phyloP scores from a whole-genome alignment of 2,888 invertebrate species.

The Adineta ricciae region DNA sequence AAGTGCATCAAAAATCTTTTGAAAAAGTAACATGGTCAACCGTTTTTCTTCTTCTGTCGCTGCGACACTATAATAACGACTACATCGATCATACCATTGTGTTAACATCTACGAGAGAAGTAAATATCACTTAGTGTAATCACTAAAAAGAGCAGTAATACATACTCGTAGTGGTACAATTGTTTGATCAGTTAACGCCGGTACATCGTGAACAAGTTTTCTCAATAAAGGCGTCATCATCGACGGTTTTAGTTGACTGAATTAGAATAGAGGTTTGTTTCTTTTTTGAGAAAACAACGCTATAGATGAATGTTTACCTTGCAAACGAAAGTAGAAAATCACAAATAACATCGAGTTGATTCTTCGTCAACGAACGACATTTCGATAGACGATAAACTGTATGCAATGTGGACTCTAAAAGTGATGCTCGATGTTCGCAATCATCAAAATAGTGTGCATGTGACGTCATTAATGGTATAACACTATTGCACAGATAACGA shows the following conservation, averaged over 20 bases:
- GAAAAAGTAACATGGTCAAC: conserved; percentile 95
- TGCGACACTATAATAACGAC: conserved; percentile 85
- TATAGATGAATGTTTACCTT: conserved; percentile 51
- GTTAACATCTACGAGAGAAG: conserved; percentile 62
- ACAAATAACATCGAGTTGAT: conserved; percentile 91
- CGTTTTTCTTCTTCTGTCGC: conserved; percentile 96
- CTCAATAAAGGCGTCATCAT: conserved; percentile 91
- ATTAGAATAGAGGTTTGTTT: conserved; percentile 34
- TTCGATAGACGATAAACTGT: conserved; percentile 91
- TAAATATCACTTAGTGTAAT: too few species aligned
- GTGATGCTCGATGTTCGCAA: conserved; percentile 59
- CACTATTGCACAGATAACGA: conserved; percentile 96
- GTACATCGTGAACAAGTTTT: conserved; percentile 83
- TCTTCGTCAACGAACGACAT: conserved; percentile 88
- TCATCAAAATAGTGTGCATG: conserved; percentile 93
- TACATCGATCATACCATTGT: conserved; percentile 92
- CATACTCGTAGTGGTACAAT: conserved; percentile 73
- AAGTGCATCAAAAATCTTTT: conserved; percentile 95
- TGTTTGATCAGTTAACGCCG: conserved; percentile 87
- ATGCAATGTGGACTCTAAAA: conserved; percentile 89
- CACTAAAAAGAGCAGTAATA: neutral
- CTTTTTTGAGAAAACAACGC: neutral
- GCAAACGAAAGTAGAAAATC: conserved; percentile 95
- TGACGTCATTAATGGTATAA: conserved; percentile 83
- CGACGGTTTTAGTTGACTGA: conserved; percentile 83